Base-by-base conservation (phyloP, 64 coral and sea anemone genomes). In the Catalaphyllia jardinei region DNA sequence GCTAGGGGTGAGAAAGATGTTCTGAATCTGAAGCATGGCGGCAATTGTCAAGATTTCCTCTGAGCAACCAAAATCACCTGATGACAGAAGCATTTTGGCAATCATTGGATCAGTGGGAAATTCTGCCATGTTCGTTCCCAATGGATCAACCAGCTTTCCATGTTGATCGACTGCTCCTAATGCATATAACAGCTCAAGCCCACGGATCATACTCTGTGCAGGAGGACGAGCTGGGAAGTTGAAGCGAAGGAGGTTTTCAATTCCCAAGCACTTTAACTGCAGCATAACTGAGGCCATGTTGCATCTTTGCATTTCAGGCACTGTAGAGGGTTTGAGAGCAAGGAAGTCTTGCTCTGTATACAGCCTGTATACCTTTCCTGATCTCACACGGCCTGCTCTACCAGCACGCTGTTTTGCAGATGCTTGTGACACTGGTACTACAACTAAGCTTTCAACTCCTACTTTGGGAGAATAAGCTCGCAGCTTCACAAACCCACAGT, bases 401-500 rank as follows among this genome's bases (percentile, higher is more conserved):
- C 96, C 96, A 80, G 96, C 91, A 33, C 96, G 86, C 82, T 98
- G 96, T 55, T 95, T 94, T 86, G 96, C 93, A 4, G 96, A 98
- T 1, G 96, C 96, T 73, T 98, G 93, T 46, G 96, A 93, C 55
- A 86, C 77, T 17, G 94, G 90, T 3, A 94, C 93, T 63, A 98
- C 93, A 9, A 98, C 91, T 73, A 98, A 87, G 24, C 92, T 94
- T 86, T 98, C 96, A 15, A 99, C 79, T 52, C 97, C 97, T 9
- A 88, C 93, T 71, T 95, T 93, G 15, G 94, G 87, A 76, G 94
- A 95, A 54, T 95, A 99, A 59, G 97, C 91, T 76, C 91, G 91
- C 15, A 99, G 54, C 25, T 99, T 99, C 22, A 99, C 97, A 93
- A 99, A 99, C 2, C 97, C 97, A 93, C 97, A 99, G 73, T 99